These are phyloP conservation scores for Orthonychiurus folsomi DNA, from an alignment of 2,888 invertebrate species.

Conservation along the genomic window DNA sequence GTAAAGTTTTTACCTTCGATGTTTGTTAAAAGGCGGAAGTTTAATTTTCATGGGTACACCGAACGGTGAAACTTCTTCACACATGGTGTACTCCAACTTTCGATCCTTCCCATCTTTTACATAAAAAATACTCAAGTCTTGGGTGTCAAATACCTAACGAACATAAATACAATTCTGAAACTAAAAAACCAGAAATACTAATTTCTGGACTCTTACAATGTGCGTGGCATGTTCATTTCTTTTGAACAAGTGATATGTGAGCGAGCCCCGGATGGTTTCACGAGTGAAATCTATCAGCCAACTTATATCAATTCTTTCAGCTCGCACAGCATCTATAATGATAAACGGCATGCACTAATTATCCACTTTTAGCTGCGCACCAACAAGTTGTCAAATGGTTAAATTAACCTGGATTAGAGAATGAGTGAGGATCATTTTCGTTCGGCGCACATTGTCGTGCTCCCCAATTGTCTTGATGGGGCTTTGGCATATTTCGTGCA, in stretches of 20 bases:
- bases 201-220: too few species aligned
- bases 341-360: too few species aligned
- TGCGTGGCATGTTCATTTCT: neutral
- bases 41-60: slow-evolving; percentile 64
- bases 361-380: too few species aligned
- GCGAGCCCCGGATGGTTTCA: neutral
- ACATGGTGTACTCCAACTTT: slow-evolving; percentile 52
- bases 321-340: neutral
- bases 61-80: slow-evolving; percentile 56
- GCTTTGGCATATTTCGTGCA: too few species aligned
- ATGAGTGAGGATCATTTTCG: neutral
- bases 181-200: too few species aligned
- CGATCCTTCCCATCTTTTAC: slow-evolving; percentile 44
- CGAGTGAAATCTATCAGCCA: neutral
- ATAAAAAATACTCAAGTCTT: slow-evolving; percentile 53
- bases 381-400: too few species aligned
- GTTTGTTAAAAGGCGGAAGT: neutral
- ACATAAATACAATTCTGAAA: too few species aligned
- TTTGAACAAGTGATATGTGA: neutral
- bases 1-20: neutral
- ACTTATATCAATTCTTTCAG: neutral
- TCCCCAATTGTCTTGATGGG: too few species aligned
- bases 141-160: slow-evolving; percentile 70
- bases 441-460: neutral
- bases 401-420: neutral